These are phyloP conservation scores for Todus mexicanus DNA, from an alignment of 2,797 vertebrate species.

Conservation along the genomic window DNA sequence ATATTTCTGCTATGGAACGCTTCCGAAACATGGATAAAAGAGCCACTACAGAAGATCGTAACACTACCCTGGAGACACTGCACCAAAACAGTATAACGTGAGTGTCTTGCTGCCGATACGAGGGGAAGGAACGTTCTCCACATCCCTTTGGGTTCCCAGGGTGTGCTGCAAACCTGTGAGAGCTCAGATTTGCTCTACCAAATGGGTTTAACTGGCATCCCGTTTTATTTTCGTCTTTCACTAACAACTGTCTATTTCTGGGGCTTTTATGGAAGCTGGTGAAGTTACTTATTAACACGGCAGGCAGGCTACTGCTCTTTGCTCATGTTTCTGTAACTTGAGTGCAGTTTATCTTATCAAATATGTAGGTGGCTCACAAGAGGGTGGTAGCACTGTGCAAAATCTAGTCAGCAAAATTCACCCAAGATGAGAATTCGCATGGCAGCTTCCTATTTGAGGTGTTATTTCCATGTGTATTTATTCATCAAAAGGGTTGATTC, in stretches of 20 bases:
- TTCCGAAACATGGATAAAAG: constrained; percentile 99
- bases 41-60: constrained; percentile 95
- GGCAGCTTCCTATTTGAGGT: background rate
- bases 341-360: background rate
- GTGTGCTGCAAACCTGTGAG: background rate
- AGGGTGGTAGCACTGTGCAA: background rate
- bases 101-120: background rate
- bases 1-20: constrained; percentile 98
- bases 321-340: background rate
- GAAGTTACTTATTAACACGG: background rate
- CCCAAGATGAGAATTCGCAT: background rate
- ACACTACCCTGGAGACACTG: constrained; percentile 90
- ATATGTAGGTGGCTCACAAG: background rate
- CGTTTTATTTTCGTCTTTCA: background rate
- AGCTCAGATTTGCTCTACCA: background rate
- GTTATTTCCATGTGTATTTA: background rate
- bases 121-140: background rate
- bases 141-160: background rate
- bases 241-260: background rate
- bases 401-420: background rate
- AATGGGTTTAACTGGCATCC: background rate
- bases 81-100: constrained; percentile 99
- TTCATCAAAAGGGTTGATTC: background rate
- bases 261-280: background rate
- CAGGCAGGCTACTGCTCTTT: background rate